These are phyloP conservation scores for Nipponacmea schrenckii DNA, from an alignment of 2,888 invertebrate genomes.

Conservation along the genomic window DNA sequence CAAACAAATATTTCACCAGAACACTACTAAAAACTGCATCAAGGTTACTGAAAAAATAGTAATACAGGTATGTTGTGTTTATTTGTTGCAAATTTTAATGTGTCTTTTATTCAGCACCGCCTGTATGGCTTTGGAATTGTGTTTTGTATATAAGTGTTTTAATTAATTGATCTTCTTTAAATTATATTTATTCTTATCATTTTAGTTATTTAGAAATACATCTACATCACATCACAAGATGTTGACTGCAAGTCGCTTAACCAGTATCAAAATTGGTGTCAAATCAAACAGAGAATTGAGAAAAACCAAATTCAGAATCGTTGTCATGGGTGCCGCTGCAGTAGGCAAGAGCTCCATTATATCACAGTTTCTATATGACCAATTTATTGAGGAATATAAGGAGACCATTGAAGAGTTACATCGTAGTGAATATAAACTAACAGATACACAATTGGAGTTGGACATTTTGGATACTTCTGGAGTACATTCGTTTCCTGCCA, in stretches of 20 bases:
- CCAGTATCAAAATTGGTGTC: not conserved
- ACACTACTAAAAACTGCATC: too few relatives aligned
- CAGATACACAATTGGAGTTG: conserved; percentile 34
- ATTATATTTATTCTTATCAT: too few relatives aligned
- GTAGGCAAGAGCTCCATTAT: conserved; percentile 67
- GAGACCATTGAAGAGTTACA: conserved; percentile 68
- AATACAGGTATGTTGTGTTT: too few relatives aligned
- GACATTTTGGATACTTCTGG: conserved; percentile 67
- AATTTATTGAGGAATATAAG: conserved; percentile 58
- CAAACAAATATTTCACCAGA: too few relatives aligned
- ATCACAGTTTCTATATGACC: conserved; percentile 64
- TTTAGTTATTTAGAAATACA: too few relatives aligned
- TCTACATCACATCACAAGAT: not conserved
- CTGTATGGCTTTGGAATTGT: too few relatives aligned
- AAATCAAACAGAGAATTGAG: not conserved
- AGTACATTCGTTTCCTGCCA: conserved; percentile 67
- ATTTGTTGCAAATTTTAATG: too few relatives aligned
- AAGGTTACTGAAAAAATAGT: too few relatives aligned
- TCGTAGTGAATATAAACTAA: conserved; percentile 57
- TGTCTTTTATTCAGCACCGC: too few relatives aligned
- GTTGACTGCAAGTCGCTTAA: not conserved
- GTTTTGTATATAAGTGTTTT: too few relatives aligned
- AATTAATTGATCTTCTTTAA: too few relatives aligned
- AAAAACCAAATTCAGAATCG: conserved; percentile 45
- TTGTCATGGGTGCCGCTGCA: conserved; percentile 65